phyloP scores from a whole-genome alignment of 2,797 vertebrate species.

The Molossus alvarezi region DNA sequence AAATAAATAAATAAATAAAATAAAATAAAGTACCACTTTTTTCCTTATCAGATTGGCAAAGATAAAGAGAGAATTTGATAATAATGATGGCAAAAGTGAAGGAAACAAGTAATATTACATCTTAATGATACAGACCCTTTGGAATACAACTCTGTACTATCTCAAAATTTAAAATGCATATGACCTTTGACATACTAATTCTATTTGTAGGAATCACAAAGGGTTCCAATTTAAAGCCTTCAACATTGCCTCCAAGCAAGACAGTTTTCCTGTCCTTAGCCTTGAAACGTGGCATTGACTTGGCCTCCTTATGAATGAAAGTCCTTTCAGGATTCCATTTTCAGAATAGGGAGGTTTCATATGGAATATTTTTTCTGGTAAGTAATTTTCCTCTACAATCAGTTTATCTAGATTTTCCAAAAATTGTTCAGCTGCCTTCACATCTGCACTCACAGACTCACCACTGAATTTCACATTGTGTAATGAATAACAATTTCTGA shows the following conservation, averaged over 20 bases:
- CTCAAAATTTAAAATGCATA: background rate
- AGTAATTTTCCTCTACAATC: background rate
- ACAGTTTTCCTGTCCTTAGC: background rate
- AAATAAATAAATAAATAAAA: background rate
- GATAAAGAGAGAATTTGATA: conserved; percentile 1
- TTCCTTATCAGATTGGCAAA: conserved; percentile 1
- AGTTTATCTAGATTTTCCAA: background rate
- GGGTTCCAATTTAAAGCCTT: background rate
- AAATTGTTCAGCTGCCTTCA: background rate
- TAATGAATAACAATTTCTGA: background rate
- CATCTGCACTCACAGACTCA: background rate
- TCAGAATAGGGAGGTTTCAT: background rate
- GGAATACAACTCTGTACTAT: background rate
- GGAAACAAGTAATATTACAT: background rate
- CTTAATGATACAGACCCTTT: background rate
- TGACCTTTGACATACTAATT: background rate
- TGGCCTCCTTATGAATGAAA: background rate
- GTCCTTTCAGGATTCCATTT: background rate
- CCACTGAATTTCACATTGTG: background rate
- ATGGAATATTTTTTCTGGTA: background rate
- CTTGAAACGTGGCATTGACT: background rate
- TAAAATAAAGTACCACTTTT: background rate
- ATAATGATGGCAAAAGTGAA: background rate
- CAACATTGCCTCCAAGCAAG: background rate
- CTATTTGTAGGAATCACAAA: background rate